phyloP scores from a whole-genome alignment of 2,113 vertebrate genomes.

The Larimichthys polyactis region DNA sequence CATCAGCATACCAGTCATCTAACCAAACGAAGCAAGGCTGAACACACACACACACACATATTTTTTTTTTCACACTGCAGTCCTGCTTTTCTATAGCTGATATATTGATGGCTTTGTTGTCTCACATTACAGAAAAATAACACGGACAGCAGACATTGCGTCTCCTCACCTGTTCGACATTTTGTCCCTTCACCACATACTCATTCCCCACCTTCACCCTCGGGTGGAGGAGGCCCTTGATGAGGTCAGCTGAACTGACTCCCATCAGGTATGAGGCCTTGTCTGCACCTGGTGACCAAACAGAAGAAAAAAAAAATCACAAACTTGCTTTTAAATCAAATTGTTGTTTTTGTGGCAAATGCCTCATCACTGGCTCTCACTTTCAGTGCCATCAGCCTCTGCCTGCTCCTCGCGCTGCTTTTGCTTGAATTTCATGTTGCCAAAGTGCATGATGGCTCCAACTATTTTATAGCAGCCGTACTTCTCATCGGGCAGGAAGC shows the following conservation, averaged over 20 bases:
- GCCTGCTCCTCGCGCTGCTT: slow-evolving; percentile 96
- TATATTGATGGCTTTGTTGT: background rate
- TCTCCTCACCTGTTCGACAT: slow-evolving; percentile 90
- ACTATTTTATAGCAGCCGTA: slow-evolving; percentile 95
- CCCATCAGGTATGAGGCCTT: slow-evolving; percentile 97
- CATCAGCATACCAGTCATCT: background rate
- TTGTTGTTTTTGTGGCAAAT: background rate
- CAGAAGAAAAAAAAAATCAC: background rate
- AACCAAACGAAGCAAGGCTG: background rate
- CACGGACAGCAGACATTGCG: background rate
- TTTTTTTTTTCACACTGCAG: background rate
- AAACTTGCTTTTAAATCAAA: background rate
- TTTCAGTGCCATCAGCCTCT: slow-evolving; percentile 93
- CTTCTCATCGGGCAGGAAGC: slow-evolving; percentile 92
- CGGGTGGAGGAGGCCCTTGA: slow-evolving; percentile 94
- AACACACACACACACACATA: background rate
- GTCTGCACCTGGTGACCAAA: slow-evolving; percentile 87
- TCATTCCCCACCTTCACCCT: slow-evolving; percentile 96
- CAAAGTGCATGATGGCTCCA: slow-evolving; percentile 95
- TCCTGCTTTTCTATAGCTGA: background rate
- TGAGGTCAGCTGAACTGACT: slow-evolving; percentile 94
- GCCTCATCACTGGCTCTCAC: slow-evolving; percentile 73
- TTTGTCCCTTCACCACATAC: slow-evolving; percentile 95
- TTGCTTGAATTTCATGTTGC: slow-evolving; percentile 98
- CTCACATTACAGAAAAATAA: no score